Percentiles rank a stretch among this genome's conserved stretches.
These are phyloP conservation scores for Chrosomus eos DNA, from an alignment of 2,797 vertebrate genomes.

Conservation along the genomic window DNA sequence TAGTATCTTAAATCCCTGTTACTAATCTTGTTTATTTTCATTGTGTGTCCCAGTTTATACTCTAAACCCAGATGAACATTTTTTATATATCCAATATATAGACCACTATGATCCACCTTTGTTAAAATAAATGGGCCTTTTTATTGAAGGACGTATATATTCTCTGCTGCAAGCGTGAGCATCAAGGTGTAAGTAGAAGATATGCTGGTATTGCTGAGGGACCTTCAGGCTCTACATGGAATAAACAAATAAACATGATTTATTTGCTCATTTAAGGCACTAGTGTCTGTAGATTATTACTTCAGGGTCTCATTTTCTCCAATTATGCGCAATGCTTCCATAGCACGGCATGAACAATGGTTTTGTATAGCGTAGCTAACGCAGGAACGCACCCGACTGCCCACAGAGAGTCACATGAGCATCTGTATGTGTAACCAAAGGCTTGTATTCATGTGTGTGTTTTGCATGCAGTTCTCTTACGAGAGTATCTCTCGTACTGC, in stretches of 20 bases:
- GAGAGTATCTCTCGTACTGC: no score
- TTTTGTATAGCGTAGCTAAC: conserved; percentile 62
- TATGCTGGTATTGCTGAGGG: conserved; percentile 59
- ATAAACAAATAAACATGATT: conserved; percentile 66
- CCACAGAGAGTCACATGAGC: neutral
- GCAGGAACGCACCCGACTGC: conserved; percentile 11
- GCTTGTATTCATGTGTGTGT: conserved; percentile 20
- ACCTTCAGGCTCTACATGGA: conserved; percentile 52
- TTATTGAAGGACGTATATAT: conserved; percentile 38
- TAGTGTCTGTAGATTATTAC: conserved; percentile 73
- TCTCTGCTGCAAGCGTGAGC: conserved; percentile 58
- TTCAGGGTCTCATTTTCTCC: conserved; percentile 71
- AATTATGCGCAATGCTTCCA: conserved; percentile 56
- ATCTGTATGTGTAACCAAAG: conserved; percentile 24
- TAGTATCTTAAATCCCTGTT: neutral
- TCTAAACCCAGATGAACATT: neutral
- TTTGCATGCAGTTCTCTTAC: conserved; percentile 55
- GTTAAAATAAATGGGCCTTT: conserved; percentile 15
- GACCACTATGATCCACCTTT: neutral
- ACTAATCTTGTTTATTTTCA: neutral
- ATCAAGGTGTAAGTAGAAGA: conserved; percentile 60
- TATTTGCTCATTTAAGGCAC: conserved; percentile 75
- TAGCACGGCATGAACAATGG: conserved; percentile 68
- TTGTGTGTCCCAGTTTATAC: neutral
- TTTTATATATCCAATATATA: conserved; percentile 13